Evolutionary conservation across 2,888 invertebrate genomes (phyloP), one percentile per base, ranked within the genome.

Genomic region (Muscina levida): DNA sequence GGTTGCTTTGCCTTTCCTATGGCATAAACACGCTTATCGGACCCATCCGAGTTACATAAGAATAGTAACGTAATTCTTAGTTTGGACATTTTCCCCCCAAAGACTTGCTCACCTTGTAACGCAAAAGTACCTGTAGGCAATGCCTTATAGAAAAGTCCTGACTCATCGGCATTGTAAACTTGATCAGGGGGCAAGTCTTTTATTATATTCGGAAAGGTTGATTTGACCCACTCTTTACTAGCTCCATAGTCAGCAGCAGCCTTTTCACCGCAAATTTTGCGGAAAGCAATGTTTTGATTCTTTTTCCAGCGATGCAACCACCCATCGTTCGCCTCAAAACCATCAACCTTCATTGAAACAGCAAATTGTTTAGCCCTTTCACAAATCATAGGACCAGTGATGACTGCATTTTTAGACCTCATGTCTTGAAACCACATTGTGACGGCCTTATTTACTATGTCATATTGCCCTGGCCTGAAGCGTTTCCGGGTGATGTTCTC

Each of bases 1-100:
- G 77, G 66, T 46, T 71, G 37, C 37, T 70, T 71, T 19, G n/a
- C 59, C 19, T 71, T 76, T 1, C 76, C 53, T 70, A 76, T 53
- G 11, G 71, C 65, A 62, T 70, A 71, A n/a, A 76, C 48, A 24
- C 22, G 62, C 46, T 76, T 76, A 6, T 71, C 71, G 1, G 71
- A 74, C 4, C 57, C 74, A 26, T 51, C 39, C 17, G 76, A 46
- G 26, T 70, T 70, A 22, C 75, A 75, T 10, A 75, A 42, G 51
- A 67, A 67, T 17, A 68, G 15, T 13, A 77, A 42, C 26, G 57
- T 53, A 24, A 71, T 22, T 39, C 62, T 65, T 8, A 67, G 46
- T 42, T 74, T 67, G 19, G 46, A 48, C n/a, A 59, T 77, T 46
- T 71, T 24, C 53, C 13, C 8, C 71, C 59, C n/a, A 51, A 15